These are phyloP conservation scores for Anastatus disparis DNA, from an alignment of 1,140 invertebrate species.

Conservation along the genomic window DNA sequence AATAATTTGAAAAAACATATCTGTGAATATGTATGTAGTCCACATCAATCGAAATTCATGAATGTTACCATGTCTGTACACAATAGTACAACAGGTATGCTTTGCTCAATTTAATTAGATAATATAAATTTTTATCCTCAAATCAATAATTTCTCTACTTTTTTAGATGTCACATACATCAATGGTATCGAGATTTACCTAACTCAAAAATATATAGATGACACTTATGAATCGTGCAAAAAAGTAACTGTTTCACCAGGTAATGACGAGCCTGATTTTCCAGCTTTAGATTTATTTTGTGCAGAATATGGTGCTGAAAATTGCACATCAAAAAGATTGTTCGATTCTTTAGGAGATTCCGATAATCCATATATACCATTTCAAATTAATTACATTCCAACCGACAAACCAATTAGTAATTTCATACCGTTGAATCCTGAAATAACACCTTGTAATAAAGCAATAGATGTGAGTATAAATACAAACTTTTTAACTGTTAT, in stretches of 20 bases:
- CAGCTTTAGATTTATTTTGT: conserved; percentile 86
- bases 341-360: conserved; percentile 78
- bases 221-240: conserved; percentile 84
- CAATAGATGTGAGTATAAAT: conserved; percentile 71
- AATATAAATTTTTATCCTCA: too few species aligned
- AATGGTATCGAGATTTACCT: conserved; percentile 72
- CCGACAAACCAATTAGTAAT: conserved; percentile 61
- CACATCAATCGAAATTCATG: conserved; percentile 82
- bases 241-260: conserved; percentile 83
- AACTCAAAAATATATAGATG: conserved; percentile 74
- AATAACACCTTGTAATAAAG: conserved; percentile 75
- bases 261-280: conserved; percentile 80
- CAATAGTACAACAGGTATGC: too few species aligned
- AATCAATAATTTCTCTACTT: too few species aligned
- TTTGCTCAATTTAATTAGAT: too few species aligned
- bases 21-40: conserved; percentile 85
- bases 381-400: conserved; percentile 78
- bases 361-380: conserved; percentile 81
- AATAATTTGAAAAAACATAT: conserved; percentile 84
- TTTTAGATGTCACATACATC: conserved; percentile 65
- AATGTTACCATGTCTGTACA: conserved; percentile 69
- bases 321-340: conserved; percentile 80
- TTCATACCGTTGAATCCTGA: conserved; percentile 72
- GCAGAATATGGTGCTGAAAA: conserved; percentile 73
- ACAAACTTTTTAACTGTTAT: too few species aligned